Percentiles rank a stretch among this genome's conserved stretches.
These are phyloP conservation scores for Teinopalpus imperialis DNA, from an alignment of 2,888 invertebrate genomes.

Conservation along the genomic window DNA sequence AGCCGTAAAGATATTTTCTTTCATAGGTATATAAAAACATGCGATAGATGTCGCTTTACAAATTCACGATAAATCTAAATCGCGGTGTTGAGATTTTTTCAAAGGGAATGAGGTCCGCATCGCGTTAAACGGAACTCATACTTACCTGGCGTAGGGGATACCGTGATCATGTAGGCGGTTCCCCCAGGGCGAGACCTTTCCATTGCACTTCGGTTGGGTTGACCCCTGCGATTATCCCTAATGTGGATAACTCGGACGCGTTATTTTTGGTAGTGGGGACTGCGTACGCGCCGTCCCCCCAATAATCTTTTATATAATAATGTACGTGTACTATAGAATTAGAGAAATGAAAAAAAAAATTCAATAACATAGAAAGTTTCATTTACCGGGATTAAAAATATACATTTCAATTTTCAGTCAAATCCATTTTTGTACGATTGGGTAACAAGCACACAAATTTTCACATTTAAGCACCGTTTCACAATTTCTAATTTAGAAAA, in stretches of 20 bases:
- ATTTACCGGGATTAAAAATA: too few relatives aligned
- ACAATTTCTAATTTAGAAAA: too few relatives aligned
- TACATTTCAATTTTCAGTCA: too few relatives aligned
- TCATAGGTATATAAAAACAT: too few relatives aligned
- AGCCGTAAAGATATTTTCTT: too few relatives aligned
- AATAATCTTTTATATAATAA: not conserved
- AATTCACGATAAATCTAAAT: not conserved
- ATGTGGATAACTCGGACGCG: constrained; percentile 20
- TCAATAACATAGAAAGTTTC: too few relatives aligned
- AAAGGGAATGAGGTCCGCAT: not conserved
- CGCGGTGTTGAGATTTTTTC: constrained; percentile 6
- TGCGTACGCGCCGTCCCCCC: constrained; percentile 18
- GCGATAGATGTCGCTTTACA: not conserved
- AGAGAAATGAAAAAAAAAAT: too few relatives aligned
- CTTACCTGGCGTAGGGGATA: constrained; percentile 25
- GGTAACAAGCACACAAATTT: too few relatives aligned
- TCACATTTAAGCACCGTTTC: too few relatives aligned
- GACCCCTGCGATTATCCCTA: constrained; percentile 22
- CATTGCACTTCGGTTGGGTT: constrained; percentile 22
- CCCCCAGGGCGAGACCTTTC: constrained; percentile 13
- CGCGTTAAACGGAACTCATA: constrained; percentile 1
- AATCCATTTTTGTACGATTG: too few relatives aligned
- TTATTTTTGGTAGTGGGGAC: constrained; percentile 18
- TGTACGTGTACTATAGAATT: too few relatives aligned
- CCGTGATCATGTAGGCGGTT: constrained; percentile 19